Conservation (phyloP, 2,113 vertebrate species). For the Anolis sagrei region DNA sequence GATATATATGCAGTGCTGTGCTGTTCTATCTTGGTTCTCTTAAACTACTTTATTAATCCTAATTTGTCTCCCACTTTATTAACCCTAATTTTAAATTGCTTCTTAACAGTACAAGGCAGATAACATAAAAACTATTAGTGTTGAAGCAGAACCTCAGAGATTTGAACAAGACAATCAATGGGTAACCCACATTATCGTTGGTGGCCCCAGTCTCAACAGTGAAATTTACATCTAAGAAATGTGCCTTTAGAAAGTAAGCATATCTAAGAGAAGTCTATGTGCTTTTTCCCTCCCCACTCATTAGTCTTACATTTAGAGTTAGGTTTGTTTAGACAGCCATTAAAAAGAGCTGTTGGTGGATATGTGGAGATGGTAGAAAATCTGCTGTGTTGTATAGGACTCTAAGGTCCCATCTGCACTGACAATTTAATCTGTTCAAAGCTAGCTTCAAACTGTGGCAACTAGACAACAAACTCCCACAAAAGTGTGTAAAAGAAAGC, state of each 20-base stretch:
- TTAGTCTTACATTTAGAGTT: background rate
- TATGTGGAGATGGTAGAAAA: too few species aligned
- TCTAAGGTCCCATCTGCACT: too few species aligned
- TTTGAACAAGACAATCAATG: background rate
- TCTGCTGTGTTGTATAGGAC: too few species aligned
- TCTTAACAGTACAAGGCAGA: background rate
- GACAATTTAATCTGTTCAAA: too few species aligned
- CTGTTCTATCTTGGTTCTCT: background rate
- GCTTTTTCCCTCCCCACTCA: background rate
- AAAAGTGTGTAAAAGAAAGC: too few species aligned
- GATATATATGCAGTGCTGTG: background rate
- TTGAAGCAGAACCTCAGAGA: background rate
- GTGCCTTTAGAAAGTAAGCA: background rate
- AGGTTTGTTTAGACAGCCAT: background rate
- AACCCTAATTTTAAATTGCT: background rate
- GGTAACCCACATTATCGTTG: background rate
- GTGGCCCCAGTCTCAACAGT: background rate
- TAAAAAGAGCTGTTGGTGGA: too few species aligned
- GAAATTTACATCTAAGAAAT: background rate
- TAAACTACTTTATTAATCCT: conserved; percentile 34
- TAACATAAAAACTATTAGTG: background rate
- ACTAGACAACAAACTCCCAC: too few species aligned
- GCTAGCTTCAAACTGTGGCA: too few species aligned
- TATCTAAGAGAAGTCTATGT: background rate
- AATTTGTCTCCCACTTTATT: conserved; percentile 11